Percentiles rank a stretch among this genome's conserved stretches.
These are phyloP conservation scores for Thunnus thynnus DNA, from an alignment of 2,113 vertebrate genomes.

Conservation along the genomic window DNA sequence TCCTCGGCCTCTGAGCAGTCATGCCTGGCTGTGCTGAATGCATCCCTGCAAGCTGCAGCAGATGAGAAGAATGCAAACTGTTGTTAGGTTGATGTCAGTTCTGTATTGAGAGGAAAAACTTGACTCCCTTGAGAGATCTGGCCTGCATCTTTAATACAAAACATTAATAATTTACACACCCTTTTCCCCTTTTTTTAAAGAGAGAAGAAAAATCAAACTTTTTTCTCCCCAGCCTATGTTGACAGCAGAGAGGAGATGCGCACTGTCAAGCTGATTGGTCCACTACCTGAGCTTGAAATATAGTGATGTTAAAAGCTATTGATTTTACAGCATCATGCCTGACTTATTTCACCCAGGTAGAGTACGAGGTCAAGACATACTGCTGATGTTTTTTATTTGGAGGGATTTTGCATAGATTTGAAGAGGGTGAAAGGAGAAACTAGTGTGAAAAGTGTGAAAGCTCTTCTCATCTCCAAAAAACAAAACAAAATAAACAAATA, in stretches of 20 bases:
- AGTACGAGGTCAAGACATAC: slow-evolving; percentile 39
- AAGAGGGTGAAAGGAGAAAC: slow-evolving; percentile 1
- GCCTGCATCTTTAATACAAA: slow-evolving; percentile 59
- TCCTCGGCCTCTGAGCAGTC: slow-evolving; percentile 10
- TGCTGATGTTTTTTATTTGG: slow-evolving; percentile 23
- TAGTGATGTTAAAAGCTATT: slow-evolving; percentile 71
- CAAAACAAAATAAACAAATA: no score
- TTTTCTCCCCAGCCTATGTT: slow-evolving; percentile 28
- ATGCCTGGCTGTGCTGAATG: slow-evolving; percentile 23
- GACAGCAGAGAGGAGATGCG: slow-evolving; percentile 45
- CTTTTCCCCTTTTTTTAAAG: slow-evolving; percentile 16
- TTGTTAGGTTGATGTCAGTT: slow-evolving; percentile 52
- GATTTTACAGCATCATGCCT: slow-evolving; percentile 63
- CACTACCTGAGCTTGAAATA: slow-evolving; percentile 46
- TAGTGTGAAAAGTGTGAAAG: slow-evolving; percentile 1
- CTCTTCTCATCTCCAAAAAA: background rate
- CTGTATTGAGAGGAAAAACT: slow-evolving; percentile 41
- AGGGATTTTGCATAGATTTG: slow-evolving; percentile 28
- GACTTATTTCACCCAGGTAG: slow-evolving; percentile 53
- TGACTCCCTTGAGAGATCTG: slow-evolving; percentile 42
- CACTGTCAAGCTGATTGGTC: slow-evolving; percentile 31
- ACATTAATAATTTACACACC: slow-evolving; percentile 72
- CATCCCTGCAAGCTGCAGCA: background rate
- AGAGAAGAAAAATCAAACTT: slow-evolving; percentile 37
- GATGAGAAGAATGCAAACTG: slow-evolving; percentile 54